phyloP scores from a whole-genome alignment of 1,140 invertebrate genomes.

The Harpegnathos saltator region DNA sequence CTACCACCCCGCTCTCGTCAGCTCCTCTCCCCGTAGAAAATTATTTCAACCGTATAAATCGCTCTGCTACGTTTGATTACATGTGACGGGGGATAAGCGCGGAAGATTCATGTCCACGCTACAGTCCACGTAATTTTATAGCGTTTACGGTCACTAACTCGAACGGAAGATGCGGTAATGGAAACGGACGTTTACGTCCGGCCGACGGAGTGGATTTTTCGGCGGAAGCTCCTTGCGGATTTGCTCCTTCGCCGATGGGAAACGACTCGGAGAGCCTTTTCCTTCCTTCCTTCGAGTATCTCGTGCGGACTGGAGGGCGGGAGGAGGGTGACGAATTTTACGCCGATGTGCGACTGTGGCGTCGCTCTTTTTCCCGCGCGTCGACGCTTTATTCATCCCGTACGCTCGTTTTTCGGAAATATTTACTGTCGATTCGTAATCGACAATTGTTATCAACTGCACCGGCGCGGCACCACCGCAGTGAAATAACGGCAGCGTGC shows the following conservation, averaged over 20 bases:
- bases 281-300: neutral
- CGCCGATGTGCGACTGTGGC: too few species aligned
- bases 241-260: neutral
- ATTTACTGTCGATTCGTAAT: neutral
- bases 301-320: neutral
- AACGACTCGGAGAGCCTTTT: neutral
- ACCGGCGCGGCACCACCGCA: neutral
- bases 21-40: too few species aligned
- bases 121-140: slow-evolving; percentile 3
- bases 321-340: neutral
- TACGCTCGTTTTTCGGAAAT: neutral
- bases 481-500: neutral
- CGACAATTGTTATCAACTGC: neutral
- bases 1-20: too few species aligned
- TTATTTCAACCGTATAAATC: slow-evolving; percentile 5
- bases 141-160: neutral
- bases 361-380: neutral
- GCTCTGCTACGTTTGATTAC: neutral
- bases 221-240: neutral
- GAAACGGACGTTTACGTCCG: neutral
- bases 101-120: neutral
- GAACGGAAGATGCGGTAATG: neutral
- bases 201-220: neutral
- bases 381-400: slow-evolving; percentile 7
- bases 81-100: neutral